phyloP scores from a whole-genome alignment of 2,888 invertebrate genomes.

The Chymomyza caudatula region DNA sequence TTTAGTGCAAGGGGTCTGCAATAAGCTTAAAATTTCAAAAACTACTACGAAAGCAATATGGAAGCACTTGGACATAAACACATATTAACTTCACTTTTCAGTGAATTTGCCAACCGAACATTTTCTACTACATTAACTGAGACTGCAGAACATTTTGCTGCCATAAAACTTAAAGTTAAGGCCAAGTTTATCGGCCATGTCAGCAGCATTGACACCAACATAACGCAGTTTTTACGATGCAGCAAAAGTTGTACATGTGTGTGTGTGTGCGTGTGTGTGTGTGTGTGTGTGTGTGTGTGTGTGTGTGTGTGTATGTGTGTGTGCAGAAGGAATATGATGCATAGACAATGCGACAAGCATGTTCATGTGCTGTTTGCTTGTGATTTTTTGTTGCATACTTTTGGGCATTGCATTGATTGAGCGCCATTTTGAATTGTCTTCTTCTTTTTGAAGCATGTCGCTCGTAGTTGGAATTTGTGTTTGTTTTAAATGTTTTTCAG shows the following conservation, averaged over 20 bases:
- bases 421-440: too few species aligned
- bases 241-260: slow-evolving; percentile 3
- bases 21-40: neutral
- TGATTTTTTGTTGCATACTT: neutral
- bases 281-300: too few species aligned
- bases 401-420: neutral
- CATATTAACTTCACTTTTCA: too few species aligned
- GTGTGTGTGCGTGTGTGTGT: too few species aligned
- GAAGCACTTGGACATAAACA: too few species aligned
- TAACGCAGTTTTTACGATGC: slow-evolving; percentile 26
- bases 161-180: slow-evolving; percentile 2
- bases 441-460: too few species aligned
- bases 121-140: neutral
- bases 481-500: slow-evolving; percentile 28
- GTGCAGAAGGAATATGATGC: too few species aligned
- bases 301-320: too few species aligned
- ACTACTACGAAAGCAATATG: neutral
- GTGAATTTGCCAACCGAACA: too few species aligned
- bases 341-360: neutral
- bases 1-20: neutral
- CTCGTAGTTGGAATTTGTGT: neutral
- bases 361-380: neutral
- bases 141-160: slow-evolving; percentile 16
- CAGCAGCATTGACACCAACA: neutral
- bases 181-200: neutral